Percentiles rank a stretch among this genome's conserved stretches.
phyloP scores from a whole-genome alignment of 2,797 vertebrate species.

The Novumbra hubbsi region DNA sequence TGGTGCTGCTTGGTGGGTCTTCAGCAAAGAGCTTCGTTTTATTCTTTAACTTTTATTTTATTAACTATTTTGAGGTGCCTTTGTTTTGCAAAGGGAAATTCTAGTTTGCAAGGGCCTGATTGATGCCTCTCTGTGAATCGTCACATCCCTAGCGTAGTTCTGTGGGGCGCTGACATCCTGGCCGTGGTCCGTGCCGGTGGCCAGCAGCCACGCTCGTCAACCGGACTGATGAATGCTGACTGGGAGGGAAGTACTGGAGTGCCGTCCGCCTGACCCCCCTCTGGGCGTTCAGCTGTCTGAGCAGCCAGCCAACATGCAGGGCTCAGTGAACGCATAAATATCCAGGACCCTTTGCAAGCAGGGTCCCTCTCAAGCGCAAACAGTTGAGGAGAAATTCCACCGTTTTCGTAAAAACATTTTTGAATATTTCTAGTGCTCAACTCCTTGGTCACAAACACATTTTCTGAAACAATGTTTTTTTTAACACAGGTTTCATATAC shows the following conservation, averaged over 20 bases:
- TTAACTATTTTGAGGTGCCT: too few relatives aligned
- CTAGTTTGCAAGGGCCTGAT: too few relatives aligned
- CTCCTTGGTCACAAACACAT: background rate
- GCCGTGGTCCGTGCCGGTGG: background rate
- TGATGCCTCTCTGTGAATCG: too few relatives aligned
- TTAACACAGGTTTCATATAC: background rate
- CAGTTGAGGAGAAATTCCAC: background rate
- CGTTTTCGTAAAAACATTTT: background rate
- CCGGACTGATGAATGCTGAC: conserved; percentile 21
- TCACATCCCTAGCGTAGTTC: background rate
- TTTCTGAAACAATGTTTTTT: background rate
- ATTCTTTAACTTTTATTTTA: too few relatives aligned
- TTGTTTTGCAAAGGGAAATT: too few relatives aligned
- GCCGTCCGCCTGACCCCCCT: background rate
- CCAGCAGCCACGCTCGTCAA: background rate
- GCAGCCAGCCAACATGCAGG: conserved; percentile 8
- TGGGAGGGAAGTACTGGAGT: background rate
- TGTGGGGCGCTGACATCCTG: conserved; percentile 17
- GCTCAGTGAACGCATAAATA: conserved; percentile 23
- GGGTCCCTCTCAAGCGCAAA: background rate
- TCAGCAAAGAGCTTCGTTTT: too few relatives aligned
- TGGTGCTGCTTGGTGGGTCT: too few relatives aligned
- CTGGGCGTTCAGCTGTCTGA: background rate
- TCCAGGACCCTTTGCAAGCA: conserved; percentile 4
- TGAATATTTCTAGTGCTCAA: background rate